phyloP scores from a whole-genome alignment of 2,888 invertebrate species.

The Ectropis crepuscularia region DNA sequence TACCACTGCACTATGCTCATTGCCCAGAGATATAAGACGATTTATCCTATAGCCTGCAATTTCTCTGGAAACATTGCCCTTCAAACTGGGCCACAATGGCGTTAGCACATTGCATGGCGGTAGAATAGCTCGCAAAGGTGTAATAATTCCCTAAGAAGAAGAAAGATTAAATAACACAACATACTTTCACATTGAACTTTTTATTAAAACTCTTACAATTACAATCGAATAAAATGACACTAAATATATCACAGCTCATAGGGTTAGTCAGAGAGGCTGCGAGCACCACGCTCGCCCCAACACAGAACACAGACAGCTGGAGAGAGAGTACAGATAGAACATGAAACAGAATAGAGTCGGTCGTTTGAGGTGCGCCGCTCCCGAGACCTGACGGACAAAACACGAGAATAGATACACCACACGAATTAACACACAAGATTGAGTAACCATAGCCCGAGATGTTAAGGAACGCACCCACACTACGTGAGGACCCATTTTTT shows the following conservation, averaged over 20 bases:
- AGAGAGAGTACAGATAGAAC: conserved; percentile 53
- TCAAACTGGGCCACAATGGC: too few species aligned
- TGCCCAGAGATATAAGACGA: too few species aligned
- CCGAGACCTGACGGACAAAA: conserved; percentile 54
- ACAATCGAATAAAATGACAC: conserved; percentile 33
- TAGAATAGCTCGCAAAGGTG: too few species aligned
- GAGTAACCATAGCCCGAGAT: too few species aligned
- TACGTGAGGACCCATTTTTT: too few species aligned
- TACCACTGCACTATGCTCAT: too few species aligned
- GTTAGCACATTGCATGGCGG: too few species aligned
- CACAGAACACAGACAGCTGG: conserved; percentile 52
- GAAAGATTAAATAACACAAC: not conserved
- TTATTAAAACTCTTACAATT: conserved; percentile 32
- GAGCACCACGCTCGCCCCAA: conserved; percentile 46
- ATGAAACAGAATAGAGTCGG: conserved; percentile 38
- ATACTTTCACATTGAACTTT: conserved; percentile 17
- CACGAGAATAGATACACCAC: conserved; percentile 19
- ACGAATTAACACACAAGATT: not conserved
- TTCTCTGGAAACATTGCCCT: too few species aligned
- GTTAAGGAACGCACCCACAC: too few species aligned
- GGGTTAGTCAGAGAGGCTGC: conserved; percentile 43
- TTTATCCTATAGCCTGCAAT: too few species aligned
- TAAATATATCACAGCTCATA: conserved; percentile 49
- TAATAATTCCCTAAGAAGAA: too few species aligned
- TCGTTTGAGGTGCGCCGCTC: conserved; percentile 33